Evolutionary conservation across 1,140 invertebrate genomes (phyloP), one percentile per base, ranked within the genome.

Genomic region (Acromyrmex echinatior): DNA sequence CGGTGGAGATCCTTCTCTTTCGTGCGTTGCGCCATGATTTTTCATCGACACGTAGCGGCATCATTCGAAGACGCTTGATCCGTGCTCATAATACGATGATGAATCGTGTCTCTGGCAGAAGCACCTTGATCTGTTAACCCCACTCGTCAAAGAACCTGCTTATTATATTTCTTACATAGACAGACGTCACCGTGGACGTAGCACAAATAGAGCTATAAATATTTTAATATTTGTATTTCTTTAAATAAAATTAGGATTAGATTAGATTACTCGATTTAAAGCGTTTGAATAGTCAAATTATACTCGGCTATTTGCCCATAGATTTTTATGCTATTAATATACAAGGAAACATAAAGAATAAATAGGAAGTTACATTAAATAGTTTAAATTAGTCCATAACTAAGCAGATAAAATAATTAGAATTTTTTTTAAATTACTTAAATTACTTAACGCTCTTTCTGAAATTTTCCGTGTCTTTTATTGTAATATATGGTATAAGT

Each of bases 71-170:
- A 39, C 60, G 65, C 71, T 70, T 80, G 80, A 87, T 90, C 76
- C 81, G 25, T 49, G 63, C 88, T 74, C 81, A 18, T 49, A 58
- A 45, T 45, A 58, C 3, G 63, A 63, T 74, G 76, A 68, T 81
- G 49, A 86, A 74, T 87, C 49, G 79, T 21, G 14, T 5, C 87
- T 53, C 39, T 65, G 53, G 90, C 74, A 87, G 77, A 92, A 91
- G 89, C 91, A 88, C 94, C 94, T 95, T 95, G 94, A 94, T 95
- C 93, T 90, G 91, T 94, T 94, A 94, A 95, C 94, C 93, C 90
- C 92, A 74, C 35, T 45, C 70, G 68, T 86, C 81, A 87, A 78
- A 89, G 87, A 88, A 89, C 77, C 85, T 86, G 76, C 56, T 53
- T 88, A 92, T 92, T 88, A 91, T 87, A 53, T 91, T 90, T 91